Evolutionary conservation across 2,797 vertebrate genomes (phyloP).

Genomic region (Salarias fasciatus): DNA sequence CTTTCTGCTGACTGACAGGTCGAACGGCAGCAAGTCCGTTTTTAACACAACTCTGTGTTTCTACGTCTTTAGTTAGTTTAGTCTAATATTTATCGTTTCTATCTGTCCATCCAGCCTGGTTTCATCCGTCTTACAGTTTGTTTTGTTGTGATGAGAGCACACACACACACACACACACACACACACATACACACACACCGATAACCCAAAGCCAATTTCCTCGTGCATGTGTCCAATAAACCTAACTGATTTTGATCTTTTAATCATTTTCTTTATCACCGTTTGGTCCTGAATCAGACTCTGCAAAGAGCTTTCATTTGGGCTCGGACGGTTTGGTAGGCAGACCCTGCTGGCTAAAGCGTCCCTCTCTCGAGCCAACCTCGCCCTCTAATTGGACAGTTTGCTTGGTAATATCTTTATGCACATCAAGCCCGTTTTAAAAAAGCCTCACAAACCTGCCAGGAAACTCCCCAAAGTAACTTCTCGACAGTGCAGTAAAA

Average conservation of each 20-base stretch:
- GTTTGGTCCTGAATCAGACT: background rate
- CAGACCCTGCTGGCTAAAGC: too few relatives aligned
- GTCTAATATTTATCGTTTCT: too few relatives aligned
- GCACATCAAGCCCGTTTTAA: too few relatives aligned
- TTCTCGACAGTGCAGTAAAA: background rate
- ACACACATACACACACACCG: conserved; percentile 8
- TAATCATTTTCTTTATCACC: conserved; percentile 23
- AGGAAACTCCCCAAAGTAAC: background rate
- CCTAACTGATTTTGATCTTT: conserved; percentile 37
- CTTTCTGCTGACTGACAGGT: conserved; percentile 41
- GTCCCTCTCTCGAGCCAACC: too few relatives aligned
- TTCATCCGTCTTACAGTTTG: conserved; percentile 8
- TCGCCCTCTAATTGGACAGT: too few relatives aligned
- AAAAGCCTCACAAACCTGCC: background rate
- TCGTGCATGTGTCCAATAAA: conserved; percentile 21
- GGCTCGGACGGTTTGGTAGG: too few relatives aligned
- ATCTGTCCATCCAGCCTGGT: background rate
- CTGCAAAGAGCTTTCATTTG: background rate
- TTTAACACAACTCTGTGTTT: too few relatives aligned
- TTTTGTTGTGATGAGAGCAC: conserved; percentile 11
- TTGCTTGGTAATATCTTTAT: too few relatives aligned
- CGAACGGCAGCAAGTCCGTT: background rate
- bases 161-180: too few relatives aligned
- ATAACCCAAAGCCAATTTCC: conserved; percentile 21
- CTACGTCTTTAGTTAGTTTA: too few relatives aligned